phyloP scores from a whole-genome alignment of 2,113 vertebrate species.

The Scomber scombrus region DNA sequence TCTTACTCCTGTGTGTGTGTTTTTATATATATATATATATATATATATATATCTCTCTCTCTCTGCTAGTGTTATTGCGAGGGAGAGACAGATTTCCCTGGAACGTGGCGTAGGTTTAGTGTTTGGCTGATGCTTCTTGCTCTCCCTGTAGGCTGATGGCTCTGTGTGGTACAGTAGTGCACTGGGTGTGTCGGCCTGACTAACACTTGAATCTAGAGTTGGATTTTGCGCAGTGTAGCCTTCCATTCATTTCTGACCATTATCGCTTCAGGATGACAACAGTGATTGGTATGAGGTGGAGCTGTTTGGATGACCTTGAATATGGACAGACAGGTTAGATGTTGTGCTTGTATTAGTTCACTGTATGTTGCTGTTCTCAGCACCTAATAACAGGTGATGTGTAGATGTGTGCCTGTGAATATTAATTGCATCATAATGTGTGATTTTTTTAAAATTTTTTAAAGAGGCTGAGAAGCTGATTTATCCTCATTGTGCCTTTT shows the following conservation, averaged over 20 bases:
- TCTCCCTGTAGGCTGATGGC: conserved; percentile 50
- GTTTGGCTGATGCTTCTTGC: conserved; percentile 52
- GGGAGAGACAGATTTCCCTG: conserved; percentile 68
- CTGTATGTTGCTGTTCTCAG: conserved; percentile 67
- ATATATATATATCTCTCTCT: conserved; percentile 17
- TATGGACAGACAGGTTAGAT: conserved; percentile 86
- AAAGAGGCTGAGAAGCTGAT: neutral
- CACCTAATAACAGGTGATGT: conserved; percentile 52
- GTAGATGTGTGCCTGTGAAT: conserved; percentile 60
- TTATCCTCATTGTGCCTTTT: conserved; percentile 25
- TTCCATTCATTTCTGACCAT: conserved; percentile 79
- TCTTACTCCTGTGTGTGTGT: neutral
- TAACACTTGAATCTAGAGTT: conserved; percentile 72
- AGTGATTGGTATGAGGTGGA: conserved; percentile 85
- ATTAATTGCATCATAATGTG: conserved; percentile 11
- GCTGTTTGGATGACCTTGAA: conserved; percentile 86
- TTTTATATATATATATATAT: neutral
- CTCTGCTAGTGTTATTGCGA: conserved; percentile 46
- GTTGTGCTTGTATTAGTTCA: conserved; percentile 79
- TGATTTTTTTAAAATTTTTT: neutral
- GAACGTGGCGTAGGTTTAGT: conserved; percentile 44
- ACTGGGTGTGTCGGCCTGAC: conserved; percentile 71
- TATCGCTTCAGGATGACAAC: conserved; percentile 84
- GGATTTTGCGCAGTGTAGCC: conserved; percentile 65
- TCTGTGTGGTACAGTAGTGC: conserved; percentile 63